Conservation (phyloP, 2,888 invertebrate genomes). For the Ennomos erosarius region DNA sequence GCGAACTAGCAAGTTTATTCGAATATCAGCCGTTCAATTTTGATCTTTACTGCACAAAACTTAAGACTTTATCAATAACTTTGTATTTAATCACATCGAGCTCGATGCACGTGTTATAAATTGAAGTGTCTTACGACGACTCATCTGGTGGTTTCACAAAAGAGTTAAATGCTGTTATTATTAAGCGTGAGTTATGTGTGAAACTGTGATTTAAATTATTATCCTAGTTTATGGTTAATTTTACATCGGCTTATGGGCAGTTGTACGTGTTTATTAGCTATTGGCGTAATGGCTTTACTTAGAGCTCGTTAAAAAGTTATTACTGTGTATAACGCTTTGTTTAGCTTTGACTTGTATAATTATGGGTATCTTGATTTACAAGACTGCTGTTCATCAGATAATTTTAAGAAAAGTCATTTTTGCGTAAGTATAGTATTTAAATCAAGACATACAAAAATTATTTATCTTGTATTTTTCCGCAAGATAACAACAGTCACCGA, state of each 20-base stretch:
- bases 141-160: constrained; percentile 27
- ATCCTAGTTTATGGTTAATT: constrained; percentile 8
- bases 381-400: too few relatives aligned
- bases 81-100: constrained; percentile 10
- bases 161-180: constrained; percentile 1
- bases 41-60: not conserved
- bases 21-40: constrained; percentile 5
- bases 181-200: constrained; percentile 16
- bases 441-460: too few relatives aligned
- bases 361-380: too few relatives aligned
- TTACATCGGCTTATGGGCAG: constrained; percentile 19
- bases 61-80: constrained; percentile 2
- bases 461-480: too few relatives aligned
- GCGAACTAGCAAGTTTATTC: constrained; percentile 3
- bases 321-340: not conserved
- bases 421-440: too few relatives aligned
- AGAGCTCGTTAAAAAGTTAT: constrained; percentile 2
- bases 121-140: constrained; percentile 27
- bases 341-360: too few relatives aligned
- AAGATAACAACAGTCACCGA: too few relatives aligned
- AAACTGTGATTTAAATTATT: not conserved
- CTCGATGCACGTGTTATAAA: constrained; percentile 27
- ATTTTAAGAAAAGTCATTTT: too few relatives aligned
- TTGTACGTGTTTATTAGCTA: constrained; percentile 15
- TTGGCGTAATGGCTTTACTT: constrained; percentile 3